Conservation (phyloP, 2,888 invertebrate species). For the Drosophila hawaiiensis region DNA sequence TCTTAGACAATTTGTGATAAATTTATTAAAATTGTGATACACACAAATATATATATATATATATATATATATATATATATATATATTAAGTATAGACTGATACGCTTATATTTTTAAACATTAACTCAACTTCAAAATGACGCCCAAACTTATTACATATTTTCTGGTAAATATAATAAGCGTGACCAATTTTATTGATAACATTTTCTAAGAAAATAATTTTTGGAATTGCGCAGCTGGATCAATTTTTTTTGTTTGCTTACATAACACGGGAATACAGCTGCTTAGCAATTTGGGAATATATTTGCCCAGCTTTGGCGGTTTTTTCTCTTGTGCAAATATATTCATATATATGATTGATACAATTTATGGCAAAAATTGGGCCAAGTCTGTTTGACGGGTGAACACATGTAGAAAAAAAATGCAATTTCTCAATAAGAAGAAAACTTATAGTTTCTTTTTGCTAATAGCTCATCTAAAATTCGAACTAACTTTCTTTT, state of each 20-base stretch:
- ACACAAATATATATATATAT: not conserved
- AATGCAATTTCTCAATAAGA: not conserved
- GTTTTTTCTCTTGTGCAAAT: not conserved
- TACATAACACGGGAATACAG: slow-evolving; percentile 8
- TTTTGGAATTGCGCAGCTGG: not conserved
- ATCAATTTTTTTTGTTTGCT: not conserved
- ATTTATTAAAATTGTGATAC: slow-evolving; percentile 59
- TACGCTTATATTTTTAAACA: slow-evolving; percentile 34
- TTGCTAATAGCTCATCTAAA: not conserved
- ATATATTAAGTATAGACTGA: slow-evolving; percentile 60
- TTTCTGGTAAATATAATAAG: slow-evolving; percentile 77
- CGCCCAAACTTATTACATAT: slow-evolving; percentile 82
- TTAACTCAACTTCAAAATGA: slow-evolving; percentile 60
- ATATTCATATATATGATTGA: not conserved
- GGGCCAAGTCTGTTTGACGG: not conserved
- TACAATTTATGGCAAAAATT: not conserved
- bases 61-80: slow-evolving; percentile 16
- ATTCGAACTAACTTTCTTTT: not conserved
- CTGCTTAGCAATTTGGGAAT: not conserved
- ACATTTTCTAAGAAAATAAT: not conserved
- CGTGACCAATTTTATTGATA: not conserved
- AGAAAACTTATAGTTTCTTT: not conserved
- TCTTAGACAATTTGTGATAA: slow-evolving; percentile 54
- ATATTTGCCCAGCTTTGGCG: not conserved
- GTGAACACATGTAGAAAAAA: not conserved